Conservation (phyloP, 2,888 invertebrate genomes). For the Pherbina coryleti region DNA sequence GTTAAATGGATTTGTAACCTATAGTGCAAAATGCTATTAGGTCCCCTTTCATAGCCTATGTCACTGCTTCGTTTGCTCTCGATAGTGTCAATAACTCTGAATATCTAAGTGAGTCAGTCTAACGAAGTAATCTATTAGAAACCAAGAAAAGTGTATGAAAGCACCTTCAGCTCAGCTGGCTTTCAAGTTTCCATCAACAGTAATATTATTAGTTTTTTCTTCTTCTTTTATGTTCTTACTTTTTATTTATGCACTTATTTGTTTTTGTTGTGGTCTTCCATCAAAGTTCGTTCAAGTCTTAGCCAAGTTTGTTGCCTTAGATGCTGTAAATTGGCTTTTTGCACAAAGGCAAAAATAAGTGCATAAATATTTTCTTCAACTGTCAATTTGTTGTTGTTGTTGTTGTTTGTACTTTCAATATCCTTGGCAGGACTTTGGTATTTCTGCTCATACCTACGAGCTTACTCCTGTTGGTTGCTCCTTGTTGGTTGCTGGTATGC, state of each 20-base stretch:
- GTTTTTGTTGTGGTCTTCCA: not conserved
- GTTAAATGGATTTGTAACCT: too few species aligned
- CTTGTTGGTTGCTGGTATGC: too few species aligned
- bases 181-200: too few species aligned
- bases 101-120: not conserved
- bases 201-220: not conserved
- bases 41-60: too few species aligned
- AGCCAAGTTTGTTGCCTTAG: not conserved
- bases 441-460: too few species aligned
- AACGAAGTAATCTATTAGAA: slow-evolving; percentile 10
- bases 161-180: too few species aligned
- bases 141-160: not conserved
- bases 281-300: not conserved
- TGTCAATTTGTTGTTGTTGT: not conserved
- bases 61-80: not conserved
- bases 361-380: slow-evolving; percentile 18
- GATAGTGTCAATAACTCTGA: slow-evolving; percentile 13
- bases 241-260: not conserved
- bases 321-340: slow-evolving; percentile 9
- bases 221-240: not conserved
- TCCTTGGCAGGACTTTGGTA: not conserved
- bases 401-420: not conserved
- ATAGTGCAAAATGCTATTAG: too few species aligned
- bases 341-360: slow-evolving; percentile 9
- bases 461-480: too few species aligned